Evolutionary conservation across 2,113 vertebrate genomes (phyloP), one percentile per base, ranked within the genome.

Genomic region (Pelobates fuscus): DNA sequence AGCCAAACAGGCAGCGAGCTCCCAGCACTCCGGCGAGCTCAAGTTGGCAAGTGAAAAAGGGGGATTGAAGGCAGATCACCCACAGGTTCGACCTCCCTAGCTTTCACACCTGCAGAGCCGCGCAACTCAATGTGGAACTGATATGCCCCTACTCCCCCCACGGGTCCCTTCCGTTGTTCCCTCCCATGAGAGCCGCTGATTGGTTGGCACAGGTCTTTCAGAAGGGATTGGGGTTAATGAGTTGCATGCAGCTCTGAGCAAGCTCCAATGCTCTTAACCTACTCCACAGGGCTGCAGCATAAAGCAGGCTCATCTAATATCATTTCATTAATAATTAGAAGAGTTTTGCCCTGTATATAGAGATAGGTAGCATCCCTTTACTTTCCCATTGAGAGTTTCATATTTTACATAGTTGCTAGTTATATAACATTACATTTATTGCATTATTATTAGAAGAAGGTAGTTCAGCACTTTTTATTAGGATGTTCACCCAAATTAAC

Each of bases 61-160:
- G 60, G 60, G 32, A 7, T 10, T 15, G 70, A 63, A 14, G 4
- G 25, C 59, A 54, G 43, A 65, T 37, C 60, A 46, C 44, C 6
- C 54, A 59, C 72, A 59, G 72, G 63, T 46, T 41, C 63, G 21
- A 21, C 41, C 64, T 76, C 24, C 72, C 71, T 60, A n/a, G n/a
- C 32, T 30, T 32, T 29, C 63, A 76, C 72, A 76, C 72, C 72
- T 76, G 72, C 72, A 67, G 55, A 66, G 71, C 71, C 66, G 71
- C 71, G 61, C 71, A 74, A 58, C 62, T 46, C 62, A 57, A 44
- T 67, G 64, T 67, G 64, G 6, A 29, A 3, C 58, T 61, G 58
- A 10, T 29, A 24, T 37, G 25, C 70, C 32, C 41, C 59, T 24
- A 52, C 43, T 6, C 43, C 32, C 70, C 71, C 65, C 15, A 24